Evolutionary conservation across 2,797 vertebrate genomes (phyloP), one percentile per base, ranked within the genome.

Genomic region (Allobates femoralis): DNA sequence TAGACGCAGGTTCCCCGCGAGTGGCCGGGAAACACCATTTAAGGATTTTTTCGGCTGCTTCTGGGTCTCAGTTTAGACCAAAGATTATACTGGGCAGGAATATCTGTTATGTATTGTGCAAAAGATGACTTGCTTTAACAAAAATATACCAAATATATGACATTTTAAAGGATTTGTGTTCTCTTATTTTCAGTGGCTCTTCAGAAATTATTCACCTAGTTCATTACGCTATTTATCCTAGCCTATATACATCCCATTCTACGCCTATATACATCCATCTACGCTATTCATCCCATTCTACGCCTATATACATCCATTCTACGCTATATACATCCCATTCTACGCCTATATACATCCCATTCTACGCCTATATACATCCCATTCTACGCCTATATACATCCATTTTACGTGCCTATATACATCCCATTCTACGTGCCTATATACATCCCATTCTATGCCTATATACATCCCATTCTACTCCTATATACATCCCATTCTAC

Each of bases 71-170:
- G 28, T 66, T 12, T 34, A 34, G 56, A 30, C 82, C 41, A 87
- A 87, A 87, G 81, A 87, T 51, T 56, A 41, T 55, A 69, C 53
- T 51, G 16, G 12, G 81, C 62, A 78, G 66, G 34, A 28, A 67
- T 60, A 78, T 19, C 28, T 50, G 26, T 66, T 74, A 26, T 77
- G 73, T 76, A 46, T 86, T 51, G 14, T 81, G 50, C 7, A 34
- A 19, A 55, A 81, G 21, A 64, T 32, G 21, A 51, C 23, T 56
- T 56, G 66, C 50, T 82, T 82, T 3, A 51, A 71, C 15, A 66
- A 67, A 51, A 69, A 37, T 56, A 28, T 81, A 64, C 28, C 32
- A 71, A 69, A 55, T 56, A 41, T 81, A 64, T 21, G 5, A 21
- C 56, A 55, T 51, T n/a, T 23, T 81, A 71, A 37, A 71, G 62